Conservation (phyloP, 1,140 invertebrate species). For the Octopus sinensis region DNA sequence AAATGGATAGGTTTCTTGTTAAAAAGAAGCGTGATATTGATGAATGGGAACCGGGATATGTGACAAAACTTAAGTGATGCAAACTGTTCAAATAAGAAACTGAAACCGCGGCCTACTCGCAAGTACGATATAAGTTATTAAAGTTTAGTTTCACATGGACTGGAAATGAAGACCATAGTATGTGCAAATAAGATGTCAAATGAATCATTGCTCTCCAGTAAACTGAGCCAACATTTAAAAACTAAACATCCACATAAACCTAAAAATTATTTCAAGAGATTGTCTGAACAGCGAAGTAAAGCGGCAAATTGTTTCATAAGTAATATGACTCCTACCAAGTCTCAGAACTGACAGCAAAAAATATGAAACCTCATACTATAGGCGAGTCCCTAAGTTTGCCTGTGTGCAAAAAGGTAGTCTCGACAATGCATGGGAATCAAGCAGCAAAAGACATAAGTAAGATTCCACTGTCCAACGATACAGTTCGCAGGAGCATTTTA, state of each 20-base stretch:
- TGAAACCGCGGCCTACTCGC: not conserved
- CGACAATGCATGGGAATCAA: not conserved
- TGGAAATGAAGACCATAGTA: not conserved
- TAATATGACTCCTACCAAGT: not conserved
- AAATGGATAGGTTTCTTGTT: too few relatives aligned
- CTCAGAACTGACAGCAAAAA: not conserved
- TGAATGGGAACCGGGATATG: too few relatives aligned
- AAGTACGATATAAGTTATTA: not conserved
- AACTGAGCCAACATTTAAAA: not conserved
- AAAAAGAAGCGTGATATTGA: too few relatives aligned
- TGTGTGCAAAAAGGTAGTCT: not conserved
- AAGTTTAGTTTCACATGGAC: not conserved
- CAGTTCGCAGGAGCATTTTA: not conserved
- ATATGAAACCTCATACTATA: not conserved
- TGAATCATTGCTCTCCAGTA: not conserved
- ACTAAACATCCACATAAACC: not conserved
- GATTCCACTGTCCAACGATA: conserved; percentile 1
- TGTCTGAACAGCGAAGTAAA: not conserved
- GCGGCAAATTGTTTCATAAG: not conserved
- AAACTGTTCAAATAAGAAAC: not conserved
- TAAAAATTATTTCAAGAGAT: not conserved
- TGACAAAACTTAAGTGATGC: too few relatives aligned
- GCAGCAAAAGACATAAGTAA: not conserved
- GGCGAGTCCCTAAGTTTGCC: not conserved
- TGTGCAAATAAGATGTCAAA: not conserved